These are phyloP conservation scores for Mobula birostris DNA, from an alignment of 2,113 vertebrate species.

Conservation along the genomic window DNA sequence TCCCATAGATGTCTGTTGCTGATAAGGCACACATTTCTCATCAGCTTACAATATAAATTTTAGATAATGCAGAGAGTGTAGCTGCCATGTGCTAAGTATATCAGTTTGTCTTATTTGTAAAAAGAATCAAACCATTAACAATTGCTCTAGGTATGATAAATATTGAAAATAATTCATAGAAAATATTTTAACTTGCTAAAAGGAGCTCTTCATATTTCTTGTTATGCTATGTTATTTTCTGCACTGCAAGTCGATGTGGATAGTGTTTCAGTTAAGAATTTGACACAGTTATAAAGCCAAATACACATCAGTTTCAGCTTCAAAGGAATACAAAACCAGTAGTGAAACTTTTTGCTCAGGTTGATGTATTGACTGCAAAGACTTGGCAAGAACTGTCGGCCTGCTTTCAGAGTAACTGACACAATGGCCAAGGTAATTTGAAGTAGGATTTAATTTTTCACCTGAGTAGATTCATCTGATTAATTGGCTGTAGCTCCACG, in stretches of 20 bases:
- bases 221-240: not conserved
- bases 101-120: not conserved
- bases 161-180: not conserved
- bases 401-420: not conserved
- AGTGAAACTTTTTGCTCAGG: not conserved
- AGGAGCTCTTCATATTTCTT: not conserved
- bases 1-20: slow-evolving; percentile 26
- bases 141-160: not conserved
- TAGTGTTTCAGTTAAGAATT: not conserved
- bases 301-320: not conserved
- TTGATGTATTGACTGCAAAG: not conserved
- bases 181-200: not conserved
- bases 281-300: not conserved
- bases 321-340: not conserved
- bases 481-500: not conserved
- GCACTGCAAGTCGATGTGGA: not conserved
- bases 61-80: not conserved
- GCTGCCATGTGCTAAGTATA: not conserved
- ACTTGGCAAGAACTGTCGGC: not conserved
- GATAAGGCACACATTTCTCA: not conserved
- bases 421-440: not conserved
- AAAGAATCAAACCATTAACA: not conserved
- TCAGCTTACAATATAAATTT: slow-evolving; percentile 21
- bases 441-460: not conserved
- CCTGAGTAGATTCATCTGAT: not conserved